Conservation (phyloP, 2,797 vertebrate species). For the Semaprochilodus insignis region DNA sequence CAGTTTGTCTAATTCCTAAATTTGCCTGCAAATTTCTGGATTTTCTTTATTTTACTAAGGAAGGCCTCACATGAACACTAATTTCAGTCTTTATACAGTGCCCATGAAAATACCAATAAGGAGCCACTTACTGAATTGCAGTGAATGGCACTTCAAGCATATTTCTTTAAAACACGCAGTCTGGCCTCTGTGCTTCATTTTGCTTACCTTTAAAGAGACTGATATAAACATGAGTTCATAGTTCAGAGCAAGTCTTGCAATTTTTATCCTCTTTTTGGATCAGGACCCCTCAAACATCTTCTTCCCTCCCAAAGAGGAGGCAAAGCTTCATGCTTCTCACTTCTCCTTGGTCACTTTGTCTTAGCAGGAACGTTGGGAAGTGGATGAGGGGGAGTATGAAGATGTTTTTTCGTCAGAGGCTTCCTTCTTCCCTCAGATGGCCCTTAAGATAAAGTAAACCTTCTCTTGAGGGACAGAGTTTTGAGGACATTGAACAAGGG, state of each 20-base stretch:
- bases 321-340: not conserved
- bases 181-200: not conserved
- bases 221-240: too few relatives aligned
- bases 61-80: not conserved
- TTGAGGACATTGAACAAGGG: conserved; percentile 2
- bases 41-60: too few relatives aligned
- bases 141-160: not conserved
- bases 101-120: not conserved
- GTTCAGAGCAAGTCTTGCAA: too few relatives aligned
- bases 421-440: conserved; percentile 57
- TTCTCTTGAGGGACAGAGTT: conserved; percentile 41
- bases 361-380: not conserved
- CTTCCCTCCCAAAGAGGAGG: not conserved
- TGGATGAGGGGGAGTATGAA: not conserved
- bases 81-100: not conserved
- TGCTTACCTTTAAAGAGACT: not conserved
- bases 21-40: too few relatives aligned
- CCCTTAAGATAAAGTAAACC: conserved; percentile 62
- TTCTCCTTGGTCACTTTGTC: not conserved
- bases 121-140: not conserved
- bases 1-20: too few relatives aligned
- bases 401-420: conserved; percentile 52
- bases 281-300: not conserved
- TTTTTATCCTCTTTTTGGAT: not conserved
- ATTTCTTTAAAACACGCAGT: too few relatives aligned